Base-by-base conservation (phyloP, 30 jellyfish, hydroid and myxozoan genomes). In the Aurelia sp. region DNA sequence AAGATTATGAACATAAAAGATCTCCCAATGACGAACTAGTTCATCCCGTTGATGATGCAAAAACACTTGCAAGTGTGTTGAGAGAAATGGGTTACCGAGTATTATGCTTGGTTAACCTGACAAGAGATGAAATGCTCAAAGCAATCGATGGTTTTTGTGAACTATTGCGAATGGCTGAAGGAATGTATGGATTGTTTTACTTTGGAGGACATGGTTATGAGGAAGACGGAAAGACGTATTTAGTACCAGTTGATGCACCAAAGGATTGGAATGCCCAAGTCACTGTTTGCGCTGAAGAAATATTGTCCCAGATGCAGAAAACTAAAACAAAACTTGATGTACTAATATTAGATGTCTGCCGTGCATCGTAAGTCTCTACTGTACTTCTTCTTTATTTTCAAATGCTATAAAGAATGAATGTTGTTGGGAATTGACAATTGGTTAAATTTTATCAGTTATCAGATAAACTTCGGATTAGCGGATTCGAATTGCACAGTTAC, bases 191-290 rank as follows among this genome's bases (percentile, higher is more conserved):
- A 19, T 33, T 93, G 66, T 93, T 93, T 60, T 93, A 93, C 73
- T 93, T 93, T 73, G 90, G 97, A 57, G 98, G 98, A 4, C 98
- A 93, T 67, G 98, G 98, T 20, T 93, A 88, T 69, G 98, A 93
- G 64, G 98, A 75, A 64, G 78, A 62, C 37, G 98, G 98, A 4
- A 93, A 88, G 71, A 93, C 98, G 6, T 93, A 75, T 72, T 78
- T 93, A 11, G 97, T 93, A n/a, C 98, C 98, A 4, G 88, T 79
- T 3, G 96, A 93, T 61, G 97, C 97, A 11, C 89, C 97, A 9
- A 68, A 60, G 11, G 70, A 84, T 6, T 93, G 98, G 98, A 82
- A 84, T 20, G 57, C 97, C 7, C 85, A 88, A n/a, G 47, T 52
- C 41, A 92, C 97, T 11, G 63, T 93, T 33, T 82, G 97, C 53